Evolutionary conservation across 1,140 invertebrate species (phyloP), one percentile per base, ranked within the genome.

Genomic region (Microvelia longipes): DNA sequence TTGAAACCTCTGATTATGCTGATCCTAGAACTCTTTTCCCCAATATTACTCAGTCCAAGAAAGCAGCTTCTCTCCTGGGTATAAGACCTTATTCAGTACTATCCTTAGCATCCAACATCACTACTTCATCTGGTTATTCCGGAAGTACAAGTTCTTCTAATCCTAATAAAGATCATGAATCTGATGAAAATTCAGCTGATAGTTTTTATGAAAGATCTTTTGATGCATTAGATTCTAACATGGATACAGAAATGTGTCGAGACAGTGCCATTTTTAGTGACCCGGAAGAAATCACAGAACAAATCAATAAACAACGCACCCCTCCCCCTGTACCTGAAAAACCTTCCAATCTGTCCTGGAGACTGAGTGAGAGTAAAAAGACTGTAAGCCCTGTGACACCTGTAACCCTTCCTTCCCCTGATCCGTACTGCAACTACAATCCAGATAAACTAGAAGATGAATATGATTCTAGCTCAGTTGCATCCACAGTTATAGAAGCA

Each of bases 191-290:
- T 66, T 81, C 80, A 19, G 81, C 79, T 1, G 88, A 90, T 70
- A 88, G 87, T 74, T 90, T 85, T 74, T 90, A 90, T 76, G 89
- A 91, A 76, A 84, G 84, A 71, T 87, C 86, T 0, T 90, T 91
- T 77, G 88, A 90, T 75, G 87, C 85, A 5, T 89, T 90, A 26
- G 88, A 90, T 76, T 76, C 74, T 70, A 77, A 50, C 77, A 80
- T 78, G 74, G 80, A 81, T 2, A 85, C 87, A 69, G 88, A 89
- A 71, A 83, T 85, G 0, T 90, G 90, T 75, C 82, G 90, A 74
- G 90, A 92, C 77, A 91, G 89, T 75, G 90, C 90, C 74, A 89
- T 92, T 76, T 92, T 92, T 75, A 92, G 90, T 68, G 90, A 92
- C 73, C 83, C 81, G 25, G 87, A 87, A 60, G 83, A 87, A 70